A percentile compares a stretch with the other conserved stretches of the same genome.
Evolutionary conservation across 2,797 vertebrate genomes (phyloP).

Genomic region (Parambassis ranga): DNA sequence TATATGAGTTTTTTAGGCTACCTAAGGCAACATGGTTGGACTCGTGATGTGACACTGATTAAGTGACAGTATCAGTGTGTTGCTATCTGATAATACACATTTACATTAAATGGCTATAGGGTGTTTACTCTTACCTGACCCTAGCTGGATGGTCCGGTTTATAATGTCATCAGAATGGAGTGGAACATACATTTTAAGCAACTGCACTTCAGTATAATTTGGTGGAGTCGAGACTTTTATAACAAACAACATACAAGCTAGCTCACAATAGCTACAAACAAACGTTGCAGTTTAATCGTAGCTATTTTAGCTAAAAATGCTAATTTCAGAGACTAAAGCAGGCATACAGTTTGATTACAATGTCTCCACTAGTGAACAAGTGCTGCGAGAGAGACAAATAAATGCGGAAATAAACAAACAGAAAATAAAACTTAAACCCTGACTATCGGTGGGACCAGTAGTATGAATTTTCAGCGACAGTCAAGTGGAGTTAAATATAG

Average conservation of each 20-base stretch:
- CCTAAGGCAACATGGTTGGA: too few relatives aligned
- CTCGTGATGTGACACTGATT: conserved; percentile 18
- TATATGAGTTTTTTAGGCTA: neutral
- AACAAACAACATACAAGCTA: neutral
- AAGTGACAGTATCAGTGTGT: neutral
- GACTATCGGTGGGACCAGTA: neutral
- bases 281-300: neutral
- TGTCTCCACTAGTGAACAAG: neutral
- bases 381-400: neutral
- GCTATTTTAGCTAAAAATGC: neutral
- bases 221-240: too few relatives aligned
- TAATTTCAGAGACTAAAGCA: neutral
- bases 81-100: neutral
- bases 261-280: neutral
- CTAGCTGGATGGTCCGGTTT: too few relatives aligned
- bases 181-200: too few relatives aligned
- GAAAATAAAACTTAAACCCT: neutral
- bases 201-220: too few relatives aligned
- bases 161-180: too few relatives aligned
- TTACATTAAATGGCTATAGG: neutral
- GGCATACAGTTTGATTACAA: neutral
- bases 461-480: neutral
- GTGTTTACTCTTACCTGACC: too few relatives aligned
- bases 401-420: conserved; percentile 8
- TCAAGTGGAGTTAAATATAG: neutral